Evolutionary conservation across 2,888 invertebrate genomes (phyloP).

Genomic region (Drosophila suboccidentalis): DNA sequence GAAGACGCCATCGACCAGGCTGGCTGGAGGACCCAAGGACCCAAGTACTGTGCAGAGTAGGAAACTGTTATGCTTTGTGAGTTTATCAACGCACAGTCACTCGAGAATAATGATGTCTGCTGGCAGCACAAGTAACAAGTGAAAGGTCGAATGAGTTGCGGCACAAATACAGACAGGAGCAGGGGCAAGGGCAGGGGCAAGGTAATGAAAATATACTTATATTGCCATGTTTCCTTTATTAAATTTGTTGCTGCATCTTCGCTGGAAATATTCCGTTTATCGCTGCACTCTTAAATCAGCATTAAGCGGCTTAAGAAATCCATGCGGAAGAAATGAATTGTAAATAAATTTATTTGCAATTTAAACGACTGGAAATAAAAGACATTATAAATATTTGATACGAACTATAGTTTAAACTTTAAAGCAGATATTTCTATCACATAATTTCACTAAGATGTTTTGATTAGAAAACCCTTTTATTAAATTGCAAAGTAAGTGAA

Average conservation of each 20-base stretch:
- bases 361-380: constrained; percentile 1
- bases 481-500: background rate
- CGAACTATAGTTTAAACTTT: background rate
- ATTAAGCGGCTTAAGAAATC: constrained; percentile 18
- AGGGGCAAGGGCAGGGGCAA: background rate
- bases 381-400: background rate
- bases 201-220: constrained; percentile 35
- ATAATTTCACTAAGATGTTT: too few species aligned
- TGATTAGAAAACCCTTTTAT: too few species aligned
- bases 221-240: constrained; percentile 54
- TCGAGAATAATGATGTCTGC: constrained; percentile 77
- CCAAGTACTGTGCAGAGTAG: constrained; percentile 5
- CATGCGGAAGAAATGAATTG: constrained; percentile 10
- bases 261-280: constrained; percentile 11
- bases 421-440: too few species aligned
- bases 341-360: constrained; percentile 13
- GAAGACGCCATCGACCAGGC: constrained; percentile 21
- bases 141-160: constrained; percentile 28
- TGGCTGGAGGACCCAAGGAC: constrained; percentile 1
- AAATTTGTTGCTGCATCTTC: constrained; percentile 53
- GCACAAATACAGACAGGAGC: background rate
- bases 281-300: constrained; percentile 30
- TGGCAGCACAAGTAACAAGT: constrained; percentile 45
- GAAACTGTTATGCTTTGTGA: constrained; percentile 64
- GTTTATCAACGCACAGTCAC: constrained; percentile 75